Base-by-base conservation (phyloP, 2,888 invertebrate genomes). In the Oxytorus armatus region DNA sequence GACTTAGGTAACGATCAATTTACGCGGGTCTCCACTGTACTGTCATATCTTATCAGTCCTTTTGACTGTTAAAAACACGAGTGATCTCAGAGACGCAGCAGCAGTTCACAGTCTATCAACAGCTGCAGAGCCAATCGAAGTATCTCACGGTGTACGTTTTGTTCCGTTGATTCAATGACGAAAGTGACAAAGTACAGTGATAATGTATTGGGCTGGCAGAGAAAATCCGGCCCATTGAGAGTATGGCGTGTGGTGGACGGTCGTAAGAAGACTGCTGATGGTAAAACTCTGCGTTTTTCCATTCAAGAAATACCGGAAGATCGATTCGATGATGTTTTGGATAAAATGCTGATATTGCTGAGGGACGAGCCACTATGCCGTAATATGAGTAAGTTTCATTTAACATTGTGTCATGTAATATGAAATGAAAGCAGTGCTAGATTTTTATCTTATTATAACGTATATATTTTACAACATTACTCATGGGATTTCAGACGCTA, bases 301-400 rank as follows among this genome's bases (percentile, higher is more conserved):
- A n/a, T n/a, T n/a, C n/a, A n/a, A 76, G 89, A 90, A 33, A 81
- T 90, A 76, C 90, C 90, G 0, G 84, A 86, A 72, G 87, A 90
- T 47, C 84, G 88, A 51, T 84, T 84, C 33, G 83, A 86, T 1
- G 90, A 90, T 4, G 87, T 84, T 1, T 1, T 86, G 7, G 85
- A 90, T 29, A 83, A 86, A 10, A 86, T 90, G 88, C 77, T 73
- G 14, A 74, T 85, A 59, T 89, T 88, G 55, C 33, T 89, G 14
- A 72, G 49, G 3, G 89, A 88, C 0, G 90, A 90, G 74, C 84
- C 87, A 0, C 66, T 83, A 0, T 85, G 85, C 57, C 70, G 44
- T 3, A 80, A 82, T 16, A 5, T 51, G 0, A 82, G 90, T 90
- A 79, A 84, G 88, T 86, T 39, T 59, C 42, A 1, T 1, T 25